phyloP scores from a whole-genome alignment of 2,797 vertebrate species.

The Orientallactaga sibirica region DNA sequence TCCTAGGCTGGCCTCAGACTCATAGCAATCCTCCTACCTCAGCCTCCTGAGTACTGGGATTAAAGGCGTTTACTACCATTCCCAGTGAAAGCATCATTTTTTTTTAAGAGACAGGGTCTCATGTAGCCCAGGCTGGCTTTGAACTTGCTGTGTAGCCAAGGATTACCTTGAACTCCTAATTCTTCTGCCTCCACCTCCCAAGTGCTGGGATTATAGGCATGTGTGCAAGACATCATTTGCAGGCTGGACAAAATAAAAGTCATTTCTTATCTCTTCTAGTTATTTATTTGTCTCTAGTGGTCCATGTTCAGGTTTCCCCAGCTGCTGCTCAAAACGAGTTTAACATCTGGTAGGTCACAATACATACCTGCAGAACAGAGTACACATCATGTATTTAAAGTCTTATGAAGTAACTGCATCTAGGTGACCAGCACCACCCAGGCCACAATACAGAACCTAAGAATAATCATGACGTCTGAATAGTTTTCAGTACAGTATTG shows the following conservation, averaged over 20 bases:
- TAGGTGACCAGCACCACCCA: neutral
- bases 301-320: constrained; percentile 29
- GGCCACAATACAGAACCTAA: neutral
- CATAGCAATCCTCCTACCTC: neutral
- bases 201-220: neutral
- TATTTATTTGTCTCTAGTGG: constrained; percentile 50
- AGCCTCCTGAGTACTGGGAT: neutral
- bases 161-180: neutral
- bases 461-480: neutral
- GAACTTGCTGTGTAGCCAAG: neutral
- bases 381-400: neutral
- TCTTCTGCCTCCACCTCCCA: neutral
- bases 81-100: no score
- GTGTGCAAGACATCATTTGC: constrained; percentile 2
- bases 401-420: neutral
- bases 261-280: constrained; percentile 6
- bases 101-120: neutral
- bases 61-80: neutral
- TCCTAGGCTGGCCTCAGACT: neutral
- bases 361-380: neutral
- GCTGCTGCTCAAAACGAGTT: constrained; percentile 19
- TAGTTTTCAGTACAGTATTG: neutral
- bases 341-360: constrained; percentile 30
- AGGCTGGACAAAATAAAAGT: neutral
- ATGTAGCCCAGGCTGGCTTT: neutral